A percentile compares a stretch with the other conserved stretches of the same genome.
Evolutionary conservation across 1,140 invertebrate genomes (phyloP).

Genomic region (Eubasilissa regina): DNA sequence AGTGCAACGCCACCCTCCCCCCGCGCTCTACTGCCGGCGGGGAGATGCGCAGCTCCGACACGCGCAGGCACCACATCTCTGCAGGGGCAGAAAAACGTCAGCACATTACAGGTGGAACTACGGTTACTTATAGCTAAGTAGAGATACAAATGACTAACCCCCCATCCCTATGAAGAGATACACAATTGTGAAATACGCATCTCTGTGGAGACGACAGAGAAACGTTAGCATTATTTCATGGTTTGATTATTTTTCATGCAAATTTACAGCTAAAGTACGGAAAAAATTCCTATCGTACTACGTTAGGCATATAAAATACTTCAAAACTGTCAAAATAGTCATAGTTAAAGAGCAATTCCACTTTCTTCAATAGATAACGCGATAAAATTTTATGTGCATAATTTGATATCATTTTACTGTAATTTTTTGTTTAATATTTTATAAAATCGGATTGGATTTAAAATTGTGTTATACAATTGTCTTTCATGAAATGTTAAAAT

Average conservation of each 20-base stretch:
- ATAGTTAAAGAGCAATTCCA: not conserved
- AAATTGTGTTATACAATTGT: too few species aligned
- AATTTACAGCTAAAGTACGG: too few species aligned
- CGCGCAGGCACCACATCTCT: constrained; percentile 68
- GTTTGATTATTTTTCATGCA: too few species aligned
- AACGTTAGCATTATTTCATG: not conserved
- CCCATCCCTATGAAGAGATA: not conserved
- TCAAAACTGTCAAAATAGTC: not conserved
- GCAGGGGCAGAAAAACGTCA: too few species aligned
- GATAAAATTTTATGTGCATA: not conserved
- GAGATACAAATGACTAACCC: too few species aligned
- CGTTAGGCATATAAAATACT: not conserved
- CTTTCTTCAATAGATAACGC: not conserved
- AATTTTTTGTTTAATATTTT: too few species aligned
- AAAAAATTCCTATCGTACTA: too few species aligned
- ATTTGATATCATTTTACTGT: not conserved
- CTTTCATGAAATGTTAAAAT: too few species aligned
- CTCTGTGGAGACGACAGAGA: not conserved
- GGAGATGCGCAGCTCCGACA: constrained; percentile 68
- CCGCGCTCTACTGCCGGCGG: constrained; percentile 69
- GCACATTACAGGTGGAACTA: too few species aligned
- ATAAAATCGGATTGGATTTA: too few species aligned
- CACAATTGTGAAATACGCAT: constrained; percentile 58
- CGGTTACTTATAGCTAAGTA: too few species aligned
- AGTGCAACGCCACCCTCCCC: constrained; percentile 72